Base-by-base conservation (phyloP, 2,888 invertebrate species). In the Odontothrips loti region DNA sequence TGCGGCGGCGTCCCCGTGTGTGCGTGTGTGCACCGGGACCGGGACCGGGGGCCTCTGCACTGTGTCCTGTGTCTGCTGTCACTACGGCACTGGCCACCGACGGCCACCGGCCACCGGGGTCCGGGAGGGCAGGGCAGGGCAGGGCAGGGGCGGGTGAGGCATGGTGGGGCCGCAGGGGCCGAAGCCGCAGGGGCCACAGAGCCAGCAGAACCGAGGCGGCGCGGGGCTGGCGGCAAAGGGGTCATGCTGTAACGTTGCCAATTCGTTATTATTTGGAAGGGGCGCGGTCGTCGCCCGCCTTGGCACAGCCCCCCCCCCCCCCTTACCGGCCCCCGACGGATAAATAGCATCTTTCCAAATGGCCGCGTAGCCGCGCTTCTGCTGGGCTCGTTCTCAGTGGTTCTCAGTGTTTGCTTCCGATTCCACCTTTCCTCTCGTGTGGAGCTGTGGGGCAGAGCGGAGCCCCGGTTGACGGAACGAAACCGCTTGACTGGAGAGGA, bases 161-260 rank as follows among this genome's bases (percentile, higher is more conserved):
- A 15, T 12, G 51, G 51, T 20, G 51, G 51, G 51, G 51, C 51
- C 78, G 79, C 83, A 80, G 15, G 15, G 51, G 51, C 51, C 51
- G 12, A 2, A 10, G 15, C 12, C 51, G 51, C 51, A 10, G 51
- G 15, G 51, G 20, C 15, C 20, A 10, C 51, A 3, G 51, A 20
- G 15, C 51, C 15, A 48, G 48, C 9, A 12, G 48, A 48, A 9
- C 48, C 48, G 48, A 48, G 10, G 48, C 48, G 48, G 12, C 48
- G 48, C 48, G 10, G 51, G 15, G 51, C 51, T 10, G 6, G 51
- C 51, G 58, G 58, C 58, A n/a, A n/a, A 17, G 58, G n/a, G 15
- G 58, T n/a, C 58, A n/a, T 58, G 58, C 58, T 58, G 58, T 58
- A 58, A 58, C 58, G 58, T 58, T 58, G 58, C 58, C 58, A 58